These are phyloP conservation scores for Polyodon spathula DNA, from an alignment of 2,113 vertebrate species.

Conservation along the genomic window DNA sequence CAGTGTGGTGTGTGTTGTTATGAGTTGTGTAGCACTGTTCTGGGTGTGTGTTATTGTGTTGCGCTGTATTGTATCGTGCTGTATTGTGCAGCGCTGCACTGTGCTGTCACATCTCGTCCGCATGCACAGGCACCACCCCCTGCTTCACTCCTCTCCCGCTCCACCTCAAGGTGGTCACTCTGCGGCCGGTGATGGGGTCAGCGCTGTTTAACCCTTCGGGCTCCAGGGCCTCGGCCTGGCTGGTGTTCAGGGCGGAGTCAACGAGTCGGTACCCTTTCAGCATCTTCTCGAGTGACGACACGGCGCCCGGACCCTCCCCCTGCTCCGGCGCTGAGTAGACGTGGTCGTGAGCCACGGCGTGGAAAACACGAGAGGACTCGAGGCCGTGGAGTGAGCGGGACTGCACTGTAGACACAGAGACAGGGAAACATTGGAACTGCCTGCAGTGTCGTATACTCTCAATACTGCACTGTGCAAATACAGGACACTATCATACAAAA, in stretches of 20 bases:
- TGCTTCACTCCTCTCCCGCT: slow-evolving; percentile 28
- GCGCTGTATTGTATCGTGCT: no score
- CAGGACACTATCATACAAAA: no score
- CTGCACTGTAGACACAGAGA: slow-evolving; percentile 51
- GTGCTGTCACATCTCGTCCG: slow-evolving; percentile 54
- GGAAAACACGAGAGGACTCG: slow-evolving; percentile 46
- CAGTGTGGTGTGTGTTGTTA: no score
- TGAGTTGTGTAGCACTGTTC: no score
- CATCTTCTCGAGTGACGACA: slow-evolving; percentile 27
- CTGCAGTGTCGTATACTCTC: no score
- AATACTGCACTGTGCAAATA: background rate
- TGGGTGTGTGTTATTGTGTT: no score
- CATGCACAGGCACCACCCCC: slow-evolving; percentile 39
- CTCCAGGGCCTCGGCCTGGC: slow-evolving; percentile 26
- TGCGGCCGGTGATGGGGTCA: slow-evolving; percentile 22
- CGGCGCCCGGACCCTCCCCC: slow-evolving; percentile 24
- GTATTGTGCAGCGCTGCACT: no score
- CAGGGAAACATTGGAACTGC: background rate
- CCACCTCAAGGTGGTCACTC: slow-evolving; percentile 42
- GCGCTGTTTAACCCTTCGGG: slow-evolving; percentile 31
- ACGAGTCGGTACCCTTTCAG: slow-evolving; percentile 30
- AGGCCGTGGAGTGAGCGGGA: slow-evolving; percentile 74
- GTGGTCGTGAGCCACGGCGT: slow-evolving; percentile 8
- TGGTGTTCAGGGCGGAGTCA: slow-evolving; percentile 1
- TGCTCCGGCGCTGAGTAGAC: slow-evolving; percentile 10